These are phyloP conservation scores for Plectus sambesii DNA, from an alignment of 1,140 invertebrate genomes.

Conservation along the genomic window DNA sequence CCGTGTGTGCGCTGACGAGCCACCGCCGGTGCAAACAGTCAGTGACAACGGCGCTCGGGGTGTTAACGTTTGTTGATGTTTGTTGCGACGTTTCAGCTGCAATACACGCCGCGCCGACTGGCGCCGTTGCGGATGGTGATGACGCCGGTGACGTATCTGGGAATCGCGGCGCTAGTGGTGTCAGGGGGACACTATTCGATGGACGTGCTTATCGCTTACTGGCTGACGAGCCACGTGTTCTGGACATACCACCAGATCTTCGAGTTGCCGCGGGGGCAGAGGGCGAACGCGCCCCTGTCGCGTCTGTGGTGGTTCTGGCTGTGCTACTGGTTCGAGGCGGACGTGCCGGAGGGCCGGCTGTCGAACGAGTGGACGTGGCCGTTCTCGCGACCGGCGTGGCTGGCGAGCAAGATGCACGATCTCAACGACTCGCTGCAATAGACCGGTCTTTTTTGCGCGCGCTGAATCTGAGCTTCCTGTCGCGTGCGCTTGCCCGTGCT, in stretches of 20 bases:
- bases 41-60: no score
- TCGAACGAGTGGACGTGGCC: slow-evolving; percentile 44
- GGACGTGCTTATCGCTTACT: slow-evolving; percentile 41
- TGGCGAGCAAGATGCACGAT: no score
- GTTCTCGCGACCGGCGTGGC: slow-evolving; percentile 23
- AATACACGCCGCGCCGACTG: slow-evolving; percentile 41
- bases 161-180: slow-evolving; percentile 40
- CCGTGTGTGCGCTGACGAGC: no score
- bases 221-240: slow-evolving; percentile 43
- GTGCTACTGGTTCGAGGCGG: slow-evolving; percentile 35
- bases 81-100: no score
- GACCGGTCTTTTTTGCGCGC: no score
- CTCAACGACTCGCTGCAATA: no score
- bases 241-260: slow-evolving; percentile 45
- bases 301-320: slow-evolving; percentile 44
- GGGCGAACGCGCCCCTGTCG: slow-evolving; percentile 35
- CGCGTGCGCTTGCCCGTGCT: no score
- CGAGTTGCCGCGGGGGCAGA: slow-evolving; percentile 27
- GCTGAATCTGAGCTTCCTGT: no score
- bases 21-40: no score
- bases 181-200: slow-evolving; percentile 44
- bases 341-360: slow-evolving; percentile 36
- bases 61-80: no score
- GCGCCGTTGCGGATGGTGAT: slow-evolving; percentile 29
- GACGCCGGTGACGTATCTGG: slow-evolving; percentile 40